Evolutionary conservation across 2,113 vertebrate species (phyloP).

Genomic region (Ceyx melanurus): DNA sequence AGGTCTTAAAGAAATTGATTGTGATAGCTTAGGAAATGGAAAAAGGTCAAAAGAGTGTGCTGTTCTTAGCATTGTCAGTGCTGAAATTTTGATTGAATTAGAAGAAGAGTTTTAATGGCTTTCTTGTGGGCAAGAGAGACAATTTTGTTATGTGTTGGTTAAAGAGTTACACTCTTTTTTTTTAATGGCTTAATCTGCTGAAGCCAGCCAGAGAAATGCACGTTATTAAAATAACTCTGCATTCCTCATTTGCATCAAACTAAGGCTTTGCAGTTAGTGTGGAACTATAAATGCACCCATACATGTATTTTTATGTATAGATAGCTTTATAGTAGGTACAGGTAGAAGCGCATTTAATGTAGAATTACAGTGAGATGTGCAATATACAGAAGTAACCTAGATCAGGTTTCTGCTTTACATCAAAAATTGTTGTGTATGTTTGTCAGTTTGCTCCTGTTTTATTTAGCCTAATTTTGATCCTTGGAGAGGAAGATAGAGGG

Average conservation of each 20-base stretch:
- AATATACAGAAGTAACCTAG: background rate
- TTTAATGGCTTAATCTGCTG: slow-evolving; percentile 48
- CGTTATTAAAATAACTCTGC: slow-evolving; percentile 65
- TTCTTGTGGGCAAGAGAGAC: slow-evolving; percentile 56
- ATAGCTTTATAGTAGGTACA: background rate
- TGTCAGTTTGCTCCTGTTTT: slow-evolving; percentile 13
- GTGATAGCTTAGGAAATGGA: slow-evolving; percentile 58
- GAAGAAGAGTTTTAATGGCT: slow-evolving; percentile 56
- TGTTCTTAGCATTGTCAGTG: slow-evolving; percentile 64
- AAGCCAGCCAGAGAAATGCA: slow-evolving; percentile 45
- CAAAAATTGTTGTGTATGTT: background rate
- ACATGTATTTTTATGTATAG: background rate
- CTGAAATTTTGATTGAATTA: slow-evolving; percentile 50
- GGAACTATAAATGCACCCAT: slow-evolving; percentile 14
- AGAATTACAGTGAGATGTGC: background rate
- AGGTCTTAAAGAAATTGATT: slow-evolving; percentile 74
- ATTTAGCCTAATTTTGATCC: background rate
- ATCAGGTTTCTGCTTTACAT: background rate
- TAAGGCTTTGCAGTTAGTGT: slow-evolving; percentile 33
- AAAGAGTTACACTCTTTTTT: slow-evolving; percentile 53
- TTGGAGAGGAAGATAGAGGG: background rate
- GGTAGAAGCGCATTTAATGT: background rate
- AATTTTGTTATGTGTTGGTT: slow-evolving; percentile 33
- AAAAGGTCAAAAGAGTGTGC: slow-evolving; percentile 62
- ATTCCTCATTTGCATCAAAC: slow-evolving; percentile 51